Base-by-base conservation (phyloP, 2,797 vertebrate genomes). In the Bucorvus abyssinicus region DNA sequence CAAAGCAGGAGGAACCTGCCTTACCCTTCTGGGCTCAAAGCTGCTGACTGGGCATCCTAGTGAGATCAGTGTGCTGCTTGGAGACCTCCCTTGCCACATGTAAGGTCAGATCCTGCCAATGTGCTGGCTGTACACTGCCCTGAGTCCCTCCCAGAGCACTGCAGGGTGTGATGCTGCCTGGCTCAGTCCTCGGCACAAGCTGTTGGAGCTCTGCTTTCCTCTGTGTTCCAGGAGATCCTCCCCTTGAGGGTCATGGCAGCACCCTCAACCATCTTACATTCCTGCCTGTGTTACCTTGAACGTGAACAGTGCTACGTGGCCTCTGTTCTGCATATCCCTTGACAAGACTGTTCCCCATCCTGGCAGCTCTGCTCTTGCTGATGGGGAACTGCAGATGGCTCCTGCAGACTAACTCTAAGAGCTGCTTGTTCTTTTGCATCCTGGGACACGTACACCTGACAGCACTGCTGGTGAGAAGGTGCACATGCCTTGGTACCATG, bases 1-100 rank as follows among this genome's bases (percentile, higher is more conserved):
- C 68, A 98, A 98, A 96, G 99, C 99, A 0, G 99, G 99, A 52
- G 99, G 99, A 74, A 99, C 99, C 11, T 96, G 93, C 52, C 98
- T 99, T 47, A 99, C 98, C 7, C 98, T 99, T 94, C 98, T 94
- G 1, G 99, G 99, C 63, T 97, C 97, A 47, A 98, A 98, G 94
- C 98, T 99, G 75, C 97, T 99, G 94, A 99, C 99, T 1, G 99
- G 99, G 24, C 98, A 97, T 34, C 96, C 98, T 42, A 98, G 97
- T 60, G 98, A 99, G 94, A 98, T 99, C 95, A 97, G 95, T 47
- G 91, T 99, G 78, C 96, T 98, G 27, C 97, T 99, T 59, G 99
- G 99, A 91, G 98, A 98, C 67, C 98, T 98, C 17, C 98, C 98
- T 73, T 99, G 99, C 97, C 94, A 91, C 86, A 98, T 99, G 99